Evolutionary conservation across 1,140 invertebrate species (phyloP), one percentile per base, ranked within the genome.

Genomic region (Drosophila ohnishii): DNA sequence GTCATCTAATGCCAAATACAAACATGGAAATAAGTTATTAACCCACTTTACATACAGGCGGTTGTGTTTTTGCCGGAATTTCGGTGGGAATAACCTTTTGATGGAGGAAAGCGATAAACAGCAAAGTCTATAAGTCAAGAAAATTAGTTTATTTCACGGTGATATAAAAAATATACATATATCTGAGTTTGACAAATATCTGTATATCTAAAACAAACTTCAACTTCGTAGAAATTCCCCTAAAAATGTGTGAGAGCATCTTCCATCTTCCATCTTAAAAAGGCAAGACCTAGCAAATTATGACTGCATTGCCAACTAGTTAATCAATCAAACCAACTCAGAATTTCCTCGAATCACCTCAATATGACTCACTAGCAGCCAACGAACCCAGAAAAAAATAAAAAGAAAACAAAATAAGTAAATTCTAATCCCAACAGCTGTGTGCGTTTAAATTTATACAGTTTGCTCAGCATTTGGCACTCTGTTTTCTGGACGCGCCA

Each of bases 21-120:
- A 83, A 88, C 66, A 87, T 66, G 62, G 63, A 76, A 74, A 57
- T 73, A 67, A 83, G 75, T 83, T 86, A 88, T 87, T 87, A 88
- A 76, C 82, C 82, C 57, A 86, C 82, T 87, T 86, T 72, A 47
- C 80, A 82, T 76, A 62, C 75, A 53, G 19, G 2, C 50, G 32
- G 19, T 22, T 19, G 32, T 53, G 16, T 4, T 34, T 32, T 51
- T 9, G 32, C 13, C 50, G 19, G 50, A 53, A 35, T 53, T 53
- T 35, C 32, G 22, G 32, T 37, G 50, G 32, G 50, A 53, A 53
- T 53, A 53, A 53, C 50, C 32, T 35, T 37, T 37, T 53, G 1
- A n/a, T 37, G 34, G 19, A 22, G 13, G 7, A 53, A 35, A 25
- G 19, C 32, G 13, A 37, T 35, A 22, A 51, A 51, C 16, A 51